Base-by-base conservation (phyloP, 2,888 invertebrate genomes). In the Aleiodes leptofemur region DNA sequence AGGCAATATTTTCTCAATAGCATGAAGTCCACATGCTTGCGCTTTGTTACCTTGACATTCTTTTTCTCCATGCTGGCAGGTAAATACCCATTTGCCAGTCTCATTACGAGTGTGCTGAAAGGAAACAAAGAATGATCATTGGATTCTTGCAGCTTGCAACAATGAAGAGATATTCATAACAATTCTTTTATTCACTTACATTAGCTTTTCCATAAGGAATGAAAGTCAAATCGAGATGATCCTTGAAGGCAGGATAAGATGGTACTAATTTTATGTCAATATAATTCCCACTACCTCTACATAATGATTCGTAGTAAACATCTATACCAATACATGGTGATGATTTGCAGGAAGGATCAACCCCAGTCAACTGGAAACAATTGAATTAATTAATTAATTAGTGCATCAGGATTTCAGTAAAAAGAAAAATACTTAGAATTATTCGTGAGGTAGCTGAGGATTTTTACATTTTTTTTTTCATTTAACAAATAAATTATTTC, bases 301-400 rank as follows among this genome's bases (percentile, higher is more conserved):
- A 92, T 14, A 92, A 85, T 1, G 91, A 87, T 83, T 92, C 92
- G 81, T 92, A 92, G 83, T 91, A 92, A 13, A 92, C 87, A 0
- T 89, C 88, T 0, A 92, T 89, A 3, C 87, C 38, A n/a, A 69
- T 14, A 9, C 73, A 68, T 51, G 29, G 2, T 34, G 8, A 7
- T 4, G 16, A 31, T 16, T 23, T 23, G 16, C 69, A 69, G 43
- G 8, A 34, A 4, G 34, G 34, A 34, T 43, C 43, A 6, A 7
- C 8, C 8, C 9, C 43, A 7, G 8, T 9, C 43, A 43, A 8
- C 43, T 43, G 43, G 7, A 43, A 6, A 43, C 34, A 34, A 6
- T 34, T 34, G 34, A 34, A 34, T 34, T 4, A 34, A 34, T 34
- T 3, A 34, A 34, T 34, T 5, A 43, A 7, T 43, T n/a, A n/a